Percentiles rank a stretch among this genome's conserved stretches.
phyloP scores from a whole-genome alignment of 1,140 invertebrate species.

The Druon quercuslanigerum region DNA sequence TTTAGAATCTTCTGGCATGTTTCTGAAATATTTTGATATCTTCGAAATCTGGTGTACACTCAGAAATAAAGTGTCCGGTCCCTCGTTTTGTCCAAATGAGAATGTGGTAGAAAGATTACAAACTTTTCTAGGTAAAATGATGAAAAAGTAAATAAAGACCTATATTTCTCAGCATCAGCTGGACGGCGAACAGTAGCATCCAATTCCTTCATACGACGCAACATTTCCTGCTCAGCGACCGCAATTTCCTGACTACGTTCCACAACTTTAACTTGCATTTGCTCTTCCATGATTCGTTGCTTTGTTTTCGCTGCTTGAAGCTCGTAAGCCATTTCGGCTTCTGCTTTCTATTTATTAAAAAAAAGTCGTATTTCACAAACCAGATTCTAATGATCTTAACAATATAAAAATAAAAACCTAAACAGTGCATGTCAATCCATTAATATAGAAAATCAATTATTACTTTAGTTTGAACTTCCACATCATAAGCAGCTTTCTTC shows the following conservation, averaged over 20 bases:
- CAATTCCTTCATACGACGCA: constrained; percentile 89
- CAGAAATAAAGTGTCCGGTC: too few relatives aligned
- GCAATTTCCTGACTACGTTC: constrained; percentile 94
- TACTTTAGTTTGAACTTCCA: constrained; percentile 96
- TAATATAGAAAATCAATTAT: constrained; percentile 48
- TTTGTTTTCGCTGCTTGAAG: constrained; percentile 97
- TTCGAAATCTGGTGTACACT: too few relatives aligned
- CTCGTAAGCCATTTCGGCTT: constrained; percentile 96
- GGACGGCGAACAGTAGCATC: constrained; percentile 93
- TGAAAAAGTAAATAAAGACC: constrained; percentile 59
- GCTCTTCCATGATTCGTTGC: constrained; percentile 96
- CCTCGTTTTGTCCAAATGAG: too few relatives aligned
- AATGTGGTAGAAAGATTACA: too few relatives aligned
- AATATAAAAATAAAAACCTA: neutral
- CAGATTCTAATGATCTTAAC: constrained; percentile 35
- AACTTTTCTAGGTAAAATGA: constrained; percentile 6
- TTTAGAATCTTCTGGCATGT: too few relatives aligned
- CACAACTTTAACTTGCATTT: constrained; percentile 97
- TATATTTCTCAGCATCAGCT: constrained; percentile 95
- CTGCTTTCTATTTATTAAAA: constrained; percentile 81
- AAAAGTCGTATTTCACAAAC: constrained; percentile 40
- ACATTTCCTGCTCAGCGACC: constrained; percentile 93
- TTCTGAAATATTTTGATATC: too few relatives aligned
- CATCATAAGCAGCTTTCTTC: constrained; percentile 97
- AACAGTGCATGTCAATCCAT: neutral